Percentiles rank a stretch among this genome's conserved stretches.
These are phyloP conservation scores for Polyommatus iphigenia DNA, from an alignment of 2,888 invertebrate genomes.

Conservation along the genomic window DNA sequence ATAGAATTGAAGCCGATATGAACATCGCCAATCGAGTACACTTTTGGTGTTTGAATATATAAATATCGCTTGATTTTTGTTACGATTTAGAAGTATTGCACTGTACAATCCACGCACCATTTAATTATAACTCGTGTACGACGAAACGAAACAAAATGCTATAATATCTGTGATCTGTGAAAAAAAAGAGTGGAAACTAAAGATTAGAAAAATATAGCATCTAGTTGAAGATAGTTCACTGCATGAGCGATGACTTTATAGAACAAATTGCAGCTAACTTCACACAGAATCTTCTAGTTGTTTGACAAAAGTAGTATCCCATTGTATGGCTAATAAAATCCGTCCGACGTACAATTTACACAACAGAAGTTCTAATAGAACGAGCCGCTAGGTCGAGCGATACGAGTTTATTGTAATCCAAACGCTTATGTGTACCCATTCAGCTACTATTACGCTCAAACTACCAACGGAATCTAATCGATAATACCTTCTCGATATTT, in stretches of 20 bases:
- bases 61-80: slow-evolving; percentile 48
- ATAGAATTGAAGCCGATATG: slow-evolving; percentile 25
- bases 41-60: slow-evolving; percentile 41
- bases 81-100: slow-evolving; percentile 58
- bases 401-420: slow-evolving; percentile 73
- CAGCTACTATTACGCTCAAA: slow-evolving; percentile 79
- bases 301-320: slow-evolving; percentile 61
- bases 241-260: slow-evolving; percentile 74
- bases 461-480: slow-evolving; percentile 76
- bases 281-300: slow-evolving; percentile 61
- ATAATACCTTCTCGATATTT: slow-evolving; percentile 74
- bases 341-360: slow-evolving; percentile 51
- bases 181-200: neutral
- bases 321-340: slow-evolving; percentile 57
- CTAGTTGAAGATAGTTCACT: slow-evolving; percentile 47
- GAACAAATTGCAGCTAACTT: slow-evolving; percentile 78
- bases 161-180: neutral
- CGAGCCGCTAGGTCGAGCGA: slow-evolving; percentile 71
- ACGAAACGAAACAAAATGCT: neutral
- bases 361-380: slow-evolving; percentile 65
- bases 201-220: slow-evolving; percentile 1
- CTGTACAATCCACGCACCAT: slow-evolving; percentile 71
- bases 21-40: slow-evolving; percentile 36
- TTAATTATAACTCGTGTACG: slow-evolving; percentile 39
- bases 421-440: slow-evolving; percentile 79